A percentile compares a stretch with the other conserved stretches of the same genome.
phyloP scores from a whole-genome alignment of 2,797 vertebrate species.

The Prionace glauca region DNA sequence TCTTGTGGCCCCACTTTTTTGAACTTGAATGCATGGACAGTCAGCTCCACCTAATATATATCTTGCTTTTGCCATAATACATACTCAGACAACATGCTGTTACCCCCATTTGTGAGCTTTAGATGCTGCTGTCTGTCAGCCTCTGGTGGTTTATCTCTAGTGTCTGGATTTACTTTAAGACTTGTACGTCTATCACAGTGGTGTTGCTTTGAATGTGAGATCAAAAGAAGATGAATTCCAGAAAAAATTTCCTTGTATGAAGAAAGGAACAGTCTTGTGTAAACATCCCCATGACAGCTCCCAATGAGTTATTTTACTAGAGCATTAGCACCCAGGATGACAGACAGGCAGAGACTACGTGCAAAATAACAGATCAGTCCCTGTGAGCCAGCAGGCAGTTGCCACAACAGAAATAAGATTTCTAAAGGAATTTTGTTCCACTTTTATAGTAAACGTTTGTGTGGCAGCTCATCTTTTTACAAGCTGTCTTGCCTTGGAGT shows the following conservation, averaged over 20 bases:
- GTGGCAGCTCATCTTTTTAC: conserved; percentile 49
- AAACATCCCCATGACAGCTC: conserved; percentile 78
- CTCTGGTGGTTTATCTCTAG: conserved; percentile 75
- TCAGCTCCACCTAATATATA: conserved; percentile 79
- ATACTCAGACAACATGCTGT: conserved; percentile 69
- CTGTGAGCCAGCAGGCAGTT: conserved; percentile 51
- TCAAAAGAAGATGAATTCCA: conserved; percentile 87
- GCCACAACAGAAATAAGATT: conserved; percentile 60
- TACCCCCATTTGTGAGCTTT: conserved; percentile 71
- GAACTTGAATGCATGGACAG: conserved; percentile 75
- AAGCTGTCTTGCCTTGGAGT: conserved; percentile 47
- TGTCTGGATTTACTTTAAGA: conserved; percentile 79
- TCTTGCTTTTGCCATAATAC: conserved; percentile 77
- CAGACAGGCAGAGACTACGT: conserved; percentile 65
- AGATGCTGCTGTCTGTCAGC: conserved; percentile 79
- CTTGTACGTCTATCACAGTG: conserved; percentile 77
- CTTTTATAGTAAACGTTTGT: conserved; percentile 54
- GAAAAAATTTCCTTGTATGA: conserved; percentile 64
- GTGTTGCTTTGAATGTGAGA: conserved; percentile 82
- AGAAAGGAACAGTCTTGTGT: conserved; percentile 75
- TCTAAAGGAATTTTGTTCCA: conserved; percentile 51
- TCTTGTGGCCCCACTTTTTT: conserved; percentile 69
- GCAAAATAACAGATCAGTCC: conserved; percentile 71
- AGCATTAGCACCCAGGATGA: conserved; percentile 71
- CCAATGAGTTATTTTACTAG: conserved; percentile 75